These are phyloP conservation scores for Oceanodroma leucorhoa DNA, from an alignment of 2,797 vertebrate species.

Conservation along the genomic window DNA sequence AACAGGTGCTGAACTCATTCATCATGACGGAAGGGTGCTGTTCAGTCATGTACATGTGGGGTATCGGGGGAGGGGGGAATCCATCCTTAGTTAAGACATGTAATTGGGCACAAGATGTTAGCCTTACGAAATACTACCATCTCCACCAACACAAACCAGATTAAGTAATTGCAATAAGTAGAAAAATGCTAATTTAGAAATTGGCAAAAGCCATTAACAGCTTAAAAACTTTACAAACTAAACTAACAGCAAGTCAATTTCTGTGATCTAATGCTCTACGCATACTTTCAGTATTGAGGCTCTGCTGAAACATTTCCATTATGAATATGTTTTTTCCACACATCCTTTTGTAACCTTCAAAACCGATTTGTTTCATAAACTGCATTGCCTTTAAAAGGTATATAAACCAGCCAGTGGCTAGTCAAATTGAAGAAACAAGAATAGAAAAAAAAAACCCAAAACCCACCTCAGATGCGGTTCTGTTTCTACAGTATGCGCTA, in stretches of 20 bases:
- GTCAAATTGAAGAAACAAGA: neutral
- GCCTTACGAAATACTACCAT: neutral
- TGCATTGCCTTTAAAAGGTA: neutral
- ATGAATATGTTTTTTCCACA: neutral
- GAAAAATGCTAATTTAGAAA: neutral
- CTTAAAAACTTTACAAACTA: neutral
- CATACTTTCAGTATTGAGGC: neutral
- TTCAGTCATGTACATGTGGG: no score
- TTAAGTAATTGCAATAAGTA: neutral
- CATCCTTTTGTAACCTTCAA: neutral
- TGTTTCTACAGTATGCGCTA: neutral
- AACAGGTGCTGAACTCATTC: neutral
- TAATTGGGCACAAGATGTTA: neutral
- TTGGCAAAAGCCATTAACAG: neutral
- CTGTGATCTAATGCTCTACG: neutral
- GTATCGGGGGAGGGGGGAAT: rapidly evolving
- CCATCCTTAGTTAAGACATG: neutral
- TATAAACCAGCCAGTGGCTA: neutral
- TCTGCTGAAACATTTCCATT: neutral
- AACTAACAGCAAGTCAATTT: neutral
- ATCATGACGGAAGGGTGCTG: neutral
- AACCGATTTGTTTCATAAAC: neutral
- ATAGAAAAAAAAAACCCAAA: neutral
- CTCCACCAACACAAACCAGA: neutral
- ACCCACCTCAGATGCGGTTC: neutral